Conservation (phyloP, 2,888 invertebrate genomes). For the Eustalomyia histrio region DNA sequence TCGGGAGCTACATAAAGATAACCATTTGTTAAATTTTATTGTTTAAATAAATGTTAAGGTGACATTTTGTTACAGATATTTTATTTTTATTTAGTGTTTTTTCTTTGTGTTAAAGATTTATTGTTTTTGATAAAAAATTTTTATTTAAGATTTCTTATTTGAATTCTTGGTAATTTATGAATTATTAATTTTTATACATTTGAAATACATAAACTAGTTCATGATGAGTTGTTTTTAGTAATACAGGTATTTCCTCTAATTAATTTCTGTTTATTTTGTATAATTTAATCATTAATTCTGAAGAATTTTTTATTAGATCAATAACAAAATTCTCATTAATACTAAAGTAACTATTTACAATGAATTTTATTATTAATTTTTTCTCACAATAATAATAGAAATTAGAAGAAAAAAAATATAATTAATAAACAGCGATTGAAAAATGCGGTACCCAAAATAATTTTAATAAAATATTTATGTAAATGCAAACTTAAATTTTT, state of each 20-base stretch:
- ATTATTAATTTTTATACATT: slow-evolving; percentile 26
- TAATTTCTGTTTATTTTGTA: slow-evolving; percentile 33
- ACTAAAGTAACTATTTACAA: slow-evolving; percentile 38
- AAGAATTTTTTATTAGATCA: slow-evolving; percentile 57
- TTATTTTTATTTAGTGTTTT: slow-evolving; percentile 10
- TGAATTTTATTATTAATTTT: slow-evolving; percentile 30
- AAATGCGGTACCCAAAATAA: not conserved
- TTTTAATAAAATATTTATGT: too few species aligned
- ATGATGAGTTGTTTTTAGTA: slow-evolving; percentile 19
- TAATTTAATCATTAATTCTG: slow-evolving; percentile 52
- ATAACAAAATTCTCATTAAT: slow-evolving; percentile 43
- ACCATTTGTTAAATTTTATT: slow-evolving; percentile 42
- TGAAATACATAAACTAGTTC: slow-evolving; percentile 28
- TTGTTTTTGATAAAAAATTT: slow-evolving; percentile 20
- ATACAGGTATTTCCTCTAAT: slow-evolving; percentile 57
- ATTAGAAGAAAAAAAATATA: not conserved
- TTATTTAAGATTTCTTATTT: slow-evolving; percentile 11
- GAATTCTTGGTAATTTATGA: slow-evolving; percentile 35
- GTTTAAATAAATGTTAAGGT: slow-evolving; percentile 35
- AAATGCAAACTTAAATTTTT: too few species aligned
- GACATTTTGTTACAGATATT: slow-evolving; percentile 61
- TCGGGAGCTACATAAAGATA: not conserved
- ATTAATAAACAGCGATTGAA: not conserved
- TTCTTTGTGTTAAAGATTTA: slow-evolving; percentile 54
- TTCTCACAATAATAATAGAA: not conserved